Percentiles rank a stretch among this genome's conserved stretches.
Conservation (phyloP, 2,797 vertebrate species). For the Nothura maculosa region DNA sequence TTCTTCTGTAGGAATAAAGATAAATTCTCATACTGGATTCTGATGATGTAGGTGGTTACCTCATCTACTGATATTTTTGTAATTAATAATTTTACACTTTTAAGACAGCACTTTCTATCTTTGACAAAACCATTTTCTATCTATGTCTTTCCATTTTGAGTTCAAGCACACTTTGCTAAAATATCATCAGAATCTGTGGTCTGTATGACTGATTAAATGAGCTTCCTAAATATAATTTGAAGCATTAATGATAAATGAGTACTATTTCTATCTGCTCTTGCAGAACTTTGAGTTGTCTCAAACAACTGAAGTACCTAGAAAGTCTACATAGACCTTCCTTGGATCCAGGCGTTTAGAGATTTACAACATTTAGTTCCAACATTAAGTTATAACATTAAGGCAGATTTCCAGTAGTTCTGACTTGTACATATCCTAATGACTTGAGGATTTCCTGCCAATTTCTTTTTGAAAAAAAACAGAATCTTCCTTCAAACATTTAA, state of each 20-base stretch:
- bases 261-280: constrained; percentile 40
- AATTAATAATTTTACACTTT: background rate
- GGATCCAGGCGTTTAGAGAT: background rate
- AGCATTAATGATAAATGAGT: constrained; percentile 54
- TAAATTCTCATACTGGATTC: background rate
- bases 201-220: constrained; percentile 39
- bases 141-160: constrained; percentile 22
- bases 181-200: background rate
- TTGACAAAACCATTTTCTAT: background rate
- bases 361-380: background rate
- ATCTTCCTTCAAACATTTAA: background rate
- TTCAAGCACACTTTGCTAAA: constrained; percentile 27
- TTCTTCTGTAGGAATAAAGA: background rate
- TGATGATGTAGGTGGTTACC: background rate
- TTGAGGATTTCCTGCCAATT: background rate
- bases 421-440: background rate
- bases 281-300: constrained; percentile 35
- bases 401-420: background rate
- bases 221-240: constrained; percentile 62
- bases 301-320: background rate
- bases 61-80: background rate
- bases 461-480: background rate
- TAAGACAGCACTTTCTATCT: background rate
- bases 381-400: background rate
- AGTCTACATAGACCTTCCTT: background rate